Base-by-base conservation (phyloP, 1,140 invertebrate species). In the Ditylenchus dipsaci region DNA sequence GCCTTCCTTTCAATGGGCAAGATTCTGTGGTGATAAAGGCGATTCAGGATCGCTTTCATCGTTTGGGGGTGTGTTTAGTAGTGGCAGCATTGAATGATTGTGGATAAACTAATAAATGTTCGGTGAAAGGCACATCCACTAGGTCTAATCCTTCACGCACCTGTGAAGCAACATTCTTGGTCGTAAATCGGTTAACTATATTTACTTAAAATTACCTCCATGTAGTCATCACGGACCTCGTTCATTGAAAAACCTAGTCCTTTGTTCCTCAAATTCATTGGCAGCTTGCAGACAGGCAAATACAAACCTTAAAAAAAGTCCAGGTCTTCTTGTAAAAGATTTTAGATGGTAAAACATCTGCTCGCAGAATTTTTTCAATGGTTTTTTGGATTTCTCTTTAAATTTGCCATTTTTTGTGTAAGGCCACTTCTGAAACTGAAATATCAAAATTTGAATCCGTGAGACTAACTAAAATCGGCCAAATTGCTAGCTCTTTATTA, bases 201-300 rank as follows among this genome's bases (percentile, higher is more conserved):
- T n/a, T 53, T 53, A 26, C 15, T 26, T 53, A 15, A 1, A 53
- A 53, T 61, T 87, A 91, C 91, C 84, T 93, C 91, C 89, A 92
- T 90, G 82, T 91, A 92, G 83, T 92, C 90, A 78, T 92, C 91
- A 57, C 88, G 87, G 19, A 88, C 81, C 83, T 91, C 90, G 84
- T 91, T 91, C 90, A 61, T 85, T 88, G 76, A 91, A 92, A 84
- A 93, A 93, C 72, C 89, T 84, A 15, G 89, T 88, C 69, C 91
- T 85, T 77, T 91, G 90, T 72, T 91, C 90, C 80, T 92, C 90
- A 78, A 92, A 92, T 84, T 90, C 90, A 77, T 86, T 88, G 1
- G 90, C 90, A 0, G 90, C 89, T 72, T 90, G 88, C 56, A 89
- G 86, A 76, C 90, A 90, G 15, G 90, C 89, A 78, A 91, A 92